Evolutionary conservation across 2,113 vertebrate species (phyloP).

Genomic region (Camarhynchus parvulus): DNA sequence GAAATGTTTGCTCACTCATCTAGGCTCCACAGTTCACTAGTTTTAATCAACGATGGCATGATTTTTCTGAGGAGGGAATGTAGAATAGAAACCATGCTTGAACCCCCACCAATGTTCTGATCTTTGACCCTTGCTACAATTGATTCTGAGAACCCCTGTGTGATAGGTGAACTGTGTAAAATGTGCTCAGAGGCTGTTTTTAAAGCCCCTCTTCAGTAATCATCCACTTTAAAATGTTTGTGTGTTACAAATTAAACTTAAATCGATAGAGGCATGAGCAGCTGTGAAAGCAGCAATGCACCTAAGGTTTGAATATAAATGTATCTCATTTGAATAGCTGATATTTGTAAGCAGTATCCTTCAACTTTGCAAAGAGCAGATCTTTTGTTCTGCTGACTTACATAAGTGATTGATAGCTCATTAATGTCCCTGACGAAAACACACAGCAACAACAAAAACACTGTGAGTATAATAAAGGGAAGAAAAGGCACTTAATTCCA

Average conservation of each 20-base stretch:
- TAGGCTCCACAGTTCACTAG: not conserved
- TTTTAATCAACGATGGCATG: not conserved
- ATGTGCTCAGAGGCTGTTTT: slow-evolving; percentile 33
- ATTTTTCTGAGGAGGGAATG: slow-evolving; percentile 27
- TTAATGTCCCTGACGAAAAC: slow-evolving; percentile 22
- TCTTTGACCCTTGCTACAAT: slow-evolving; percentile 59
- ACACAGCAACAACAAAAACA: not conserved
- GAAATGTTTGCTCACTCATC: slow-evolving; percentile 52
- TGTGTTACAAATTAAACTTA: not conserved
- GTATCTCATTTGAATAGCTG: slow-evolving; percentile 1
- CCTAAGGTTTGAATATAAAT: not conserved
- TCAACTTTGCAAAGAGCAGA: slow-evolving; percentile 23
- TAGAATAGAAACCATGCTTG: not conserved
- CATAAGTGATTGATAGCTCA: slow-evolving; percentile 41
- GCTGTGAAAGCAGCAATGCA: not conserved
- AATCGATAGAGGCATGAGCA: not conserved
- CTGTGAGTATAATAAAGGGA: not conserved
- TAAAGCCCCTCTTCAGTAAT: slow-evolving; percentile 10
- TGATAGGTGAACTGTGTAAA: slow-evolving; percentile 61
- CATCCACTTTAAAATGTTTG: not conserved
- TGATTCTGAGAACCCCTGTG: slow-evolving; percentile 47
- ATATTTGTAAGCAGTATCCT: not conserved
- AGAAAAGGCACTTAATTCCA: not conserved
- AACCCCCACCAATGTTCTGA: slow-evolving; percentile 3
- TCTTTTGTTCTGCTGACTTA: slow-evolving; percentile 51